Base-by-base conservation (phyloP, 1,140 invertebrate species). In the Anagrus nilaparvatae region DNA sequence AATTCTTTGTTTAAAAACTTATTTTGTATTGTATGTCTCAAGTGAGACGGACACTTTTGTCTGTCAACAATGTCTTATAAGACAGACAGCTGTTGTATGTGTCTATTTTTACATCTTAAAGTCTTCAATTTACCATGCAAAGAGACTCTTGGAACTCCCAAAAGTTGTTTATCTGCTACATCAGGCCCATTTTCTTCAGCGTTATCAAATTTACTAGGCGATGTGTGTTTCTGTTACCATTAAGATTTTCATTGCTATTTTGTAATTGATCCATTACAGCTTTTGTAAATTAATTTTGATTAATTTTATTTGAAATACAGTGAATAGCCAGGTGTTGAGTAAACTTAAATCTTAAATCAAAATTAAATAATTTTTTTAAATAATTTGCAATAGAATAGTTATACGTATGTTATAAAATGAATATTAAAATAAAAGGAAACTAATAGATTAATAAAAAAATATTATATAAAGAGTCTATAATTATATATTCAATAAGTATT, bases 41-140 rank as follows among this genome's bases (percentile, higher is more conserved):
- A n/a, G n/a, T n/a, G n/a, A n/a, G n/a, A n/a, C n/a, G n/a, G n/a
- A n/a, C n/a, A n/a, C n/a, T n/a, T n/a, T n/a, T n/a, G n/a, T n/a
- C n/a, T n/a, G n/a, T n/a, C n/a, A n/a, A n/a, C n/a, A n/a, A n/a
- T n/a, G n/a, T n/a, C n/a, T n/a, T n/a, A n/a, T n/a, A n/a, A n/a
- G n/a, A n/a, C n/a, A n/a, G n/a, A n/a, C n/a, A n/a, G n/a, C n/a
- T n/a, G n/a, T n/a, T n/a, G n/a, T n/a, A n/a, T n/a, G n/a, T n/a
- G n/a, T n/a, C n/a, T n/a, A n/a, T n/a, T n/a, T 56, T 97, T 97
- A 68, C 94, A 98, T 53, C 83, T 81, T 61, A 87, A 90, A 0
- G 79, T 81, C 64, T 93, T 95, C 1, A 87, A 74, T 68, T 87
- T 86, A 12, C 84, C 82, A 44, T 90, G 81, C 0, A 80, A 81